phyloP scores from a whole-genome alignment of 1,140 invertebrate genomes.

The Cyclina sinensis region DNA sequence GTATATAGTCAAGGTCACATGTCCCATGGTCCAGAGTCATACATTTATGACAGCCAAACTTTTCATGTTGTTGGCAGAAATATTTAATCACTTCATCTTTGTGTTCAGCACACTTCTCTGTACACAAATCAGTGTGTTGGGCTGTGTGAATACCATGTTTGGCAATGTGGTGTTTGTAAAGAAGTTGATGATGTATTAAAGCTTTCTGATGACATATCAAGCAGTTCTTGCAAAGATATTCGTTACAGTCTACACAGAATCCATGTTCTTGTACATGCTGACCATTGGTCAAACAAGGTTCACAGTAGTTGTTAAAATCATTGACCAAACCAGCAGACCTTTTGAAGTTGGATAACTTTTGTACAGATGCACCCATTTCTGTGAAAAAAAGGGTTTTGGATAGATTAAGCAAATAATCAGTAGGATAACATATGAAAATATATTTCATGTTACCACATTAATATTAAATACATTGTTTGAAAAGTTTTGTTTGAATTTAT shows the following conservation, averaged over 20 bases:
- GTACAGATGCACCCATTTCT: neutral
- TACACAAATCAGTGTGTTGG: neutral
- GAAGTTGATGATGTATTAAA: neutral
- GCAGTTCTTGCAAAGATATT: neutral
- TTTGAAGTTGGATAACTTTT: neutral
- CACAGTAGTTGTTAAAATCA: neutral
- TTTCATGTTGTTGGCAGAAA: neutral
- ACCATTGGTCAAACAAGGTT: neutral
- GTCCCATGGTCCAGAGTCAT: neutral
- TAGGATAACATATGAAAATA: no score
- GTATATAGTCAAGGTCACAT: neutral
- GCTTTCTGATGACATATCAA: neutral
- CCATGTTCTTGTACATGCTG: neutral
- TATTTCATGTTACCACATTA: no score
- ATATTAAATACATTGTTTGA: no score
- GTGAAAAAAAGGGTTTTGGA: neutral
- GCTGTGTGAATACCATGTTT: neutral
- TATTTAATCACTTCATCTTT: neutral
- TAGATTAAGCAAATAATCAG: no score
- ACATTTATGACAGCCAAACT: neutral
- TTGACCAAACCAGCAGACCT: neutral
- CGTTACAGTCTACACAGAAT: neutral
- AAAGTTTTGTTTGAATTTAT: no score
- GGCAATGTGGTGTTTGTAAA: neutral
- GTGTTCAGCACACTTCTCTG: neutral